phyloP scores from a whole-genome alignment of 2,888 invertebrate species.

The Apocheima hispidaria region DNA sequence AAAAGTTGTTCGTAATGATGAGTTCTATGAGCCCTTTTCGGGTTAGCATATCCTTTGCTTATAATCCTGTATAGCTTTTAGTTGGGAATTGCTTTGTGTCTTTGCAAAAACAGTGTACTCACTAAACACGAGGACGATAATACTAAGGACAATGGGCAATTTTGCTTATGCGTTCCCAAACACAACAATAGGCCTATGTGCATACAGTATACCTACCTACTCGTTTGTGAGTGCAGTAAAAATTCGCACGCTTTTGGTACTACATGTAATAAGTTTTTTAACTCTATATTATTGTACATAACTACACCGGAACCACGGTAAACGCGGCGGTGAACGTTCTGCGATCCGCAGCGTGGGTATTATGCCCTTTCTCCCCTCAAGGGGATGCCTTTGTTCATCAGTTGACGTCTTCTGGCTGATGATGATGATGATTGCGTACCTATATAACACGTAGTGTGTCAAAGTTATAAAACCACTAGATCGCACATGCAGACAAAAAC shows the following conservation, averaged over 20 bases:
- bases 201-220: constrained; percentile 36
- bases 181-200: constrained; percentile 59
- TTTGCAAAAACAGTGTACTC: constrained; percentile 71
- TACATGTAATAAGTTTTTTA: background rate
- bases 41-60: too few relatives aligned
- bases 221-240: constrained; percentile 43
- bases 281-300: background rate
- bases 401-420: too few relatives aligned
- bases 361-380: too few relatives aligned
- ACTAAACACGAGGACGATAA: constrained; percentile 76
- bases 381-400: too few relatives aligned
- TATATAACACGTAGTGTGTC: background rate
- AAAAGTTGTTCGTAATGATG: too few relatives aligned
- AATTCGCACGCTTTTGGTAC: constrained; percentile 57
- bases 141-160: constrained; percentile 75
- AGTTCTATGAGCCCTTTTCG: too few relatives aligned
- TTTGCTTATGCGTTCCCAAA: constrained; percentile 67
- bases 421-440: too few relatives aligned
- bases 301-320: too few relatives aligned
- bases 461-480: too few relatives aligned
- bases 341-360: too few relatives aligned
- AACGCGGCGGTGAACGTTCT: too few relatives aligned
- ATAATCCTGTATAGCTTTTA: constrained; percentile 50
- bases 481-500: too few relatives aligned
- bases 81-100: constrained; percentile 77